Evolutionary conservation across 1,140 invertebrate genomes (phyloP).

Genomic region (Cotesia vestalis): DNA sequence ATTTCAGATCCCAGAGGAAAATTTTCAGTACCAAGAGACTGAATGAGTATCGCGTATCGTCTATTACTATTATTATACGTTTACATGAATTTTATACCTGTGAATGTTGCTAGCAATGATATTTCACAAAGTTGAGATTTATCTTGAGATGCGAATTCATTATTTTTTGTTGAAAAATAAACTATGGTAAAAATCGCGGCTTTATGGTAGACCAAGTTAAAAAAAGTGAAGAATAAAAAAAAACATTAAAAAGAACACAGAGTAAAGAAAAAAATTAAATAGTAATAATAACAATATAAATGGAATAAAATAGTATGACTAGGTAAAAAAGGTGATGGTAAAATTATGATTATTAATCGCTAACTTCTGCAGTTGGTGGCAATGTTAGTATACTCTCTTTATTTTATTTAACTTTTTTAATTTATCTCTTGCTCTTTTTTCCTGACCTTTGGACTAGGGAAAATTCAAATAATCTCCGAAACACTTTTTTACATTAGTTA

Average conservation of each 20-base stretch:
- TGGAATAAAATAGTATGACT: constrained; percentile 1
- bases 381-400: neutral
- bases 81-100: neutral
- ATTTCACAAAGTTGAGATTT: constrained; percentile 52
- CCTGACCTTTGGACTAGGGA: constrained; percentile 6
- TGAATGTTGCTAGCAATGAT: constrained; percentile 41
- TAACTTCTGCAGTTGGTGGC: constrained; percentile 16
- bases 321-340: constrained; percentile 20
- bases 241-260: neutral
- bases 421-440: neutral
- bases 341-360: constrained; percentile 38
- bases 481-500: constrained; percentile 18
- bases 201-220: neutral
- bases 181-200: constrained; percentile 42
- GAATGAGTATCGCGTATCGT: constrained; percentile 20
- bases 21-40: neutral
- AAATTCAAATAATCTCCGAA: constrained; percentile 27
- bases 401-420: neutral
- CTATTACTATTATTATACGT: constrained; percentile 12
- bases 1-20: constrained; percentile 1
- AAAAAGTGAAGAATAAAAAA: constrained; percentile 10
- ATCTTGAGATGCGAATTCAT: constrained; percentile 51
- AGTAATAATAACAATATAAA: neutral
- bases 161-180: constrained; percentile 29
- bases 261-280: constrained; percentile 1